These are phyloP conservation scores for Ruditapes philippinarum DNA, from an alignment of 1,140 invertebrate species.

Conservation along the genomic window DNA sequence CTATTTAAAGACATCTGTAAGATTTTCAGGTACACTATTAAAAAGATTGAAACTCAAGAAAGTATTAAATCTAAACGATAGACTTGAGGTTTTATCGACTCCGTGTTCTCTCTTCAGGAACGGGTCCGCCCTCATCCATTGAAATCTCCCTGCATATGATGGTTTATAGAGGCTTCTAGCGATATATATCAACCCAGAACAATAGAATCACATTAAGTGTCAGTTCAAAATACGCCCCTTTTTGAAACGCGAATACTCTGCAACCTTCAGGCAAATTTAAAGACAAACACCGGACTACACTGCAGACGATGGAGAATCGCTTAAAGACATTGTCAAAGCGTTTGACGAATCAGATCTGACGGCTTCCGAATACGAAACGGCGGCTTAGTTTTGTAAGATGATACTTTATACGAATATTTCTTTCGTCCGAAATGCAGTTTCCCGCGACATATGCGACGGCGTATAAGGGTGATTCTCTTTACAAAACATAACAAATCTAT, in stretches of 20 bases:
- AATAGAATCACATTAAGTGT: constrained; percentile 66
- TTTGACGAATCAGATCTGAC: constrained; percentile 47
- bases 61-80: constrained; percentile 63
- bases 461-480: not conserved
- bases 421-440: constrained; percentile 18
- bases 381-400: constrained; percentile 47
- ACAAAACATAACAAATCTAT: constrained; percentile 29
- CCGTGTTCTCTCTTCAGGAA: constrained; percentile 49
- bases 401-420: not conserved
- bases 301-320: constrained; percentile 4
- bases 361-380: constrained; percentile 38
- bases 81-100: constrained; percentile 65
- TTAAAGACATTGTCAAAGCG: constrained; percentile 48
- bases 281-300: constrained; percentile 49
- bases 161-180: constrained; percentile 61
- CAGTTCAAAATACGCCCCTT: constrained; percentile 55
- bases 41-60: constrained; percentile 63
- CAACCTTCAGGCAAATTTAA: constrained; percentile 61
- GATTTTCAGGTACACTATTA: constrained; percentile 30
- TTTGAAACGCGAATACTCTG: constrained; percentile 58
- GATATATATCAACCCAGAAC: constrained; percentile 66
- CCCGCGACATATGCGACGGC: constrained; percentile 51
- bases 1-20: constrained; percentile 64
- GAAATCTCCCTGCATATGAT: constrained; percentile 47
- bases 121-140: constrained; percentile 50